phyloP scores from a whole-genome alignment of 2,797 vertebrate species.

The Pangasius larnaudii region DNA sequence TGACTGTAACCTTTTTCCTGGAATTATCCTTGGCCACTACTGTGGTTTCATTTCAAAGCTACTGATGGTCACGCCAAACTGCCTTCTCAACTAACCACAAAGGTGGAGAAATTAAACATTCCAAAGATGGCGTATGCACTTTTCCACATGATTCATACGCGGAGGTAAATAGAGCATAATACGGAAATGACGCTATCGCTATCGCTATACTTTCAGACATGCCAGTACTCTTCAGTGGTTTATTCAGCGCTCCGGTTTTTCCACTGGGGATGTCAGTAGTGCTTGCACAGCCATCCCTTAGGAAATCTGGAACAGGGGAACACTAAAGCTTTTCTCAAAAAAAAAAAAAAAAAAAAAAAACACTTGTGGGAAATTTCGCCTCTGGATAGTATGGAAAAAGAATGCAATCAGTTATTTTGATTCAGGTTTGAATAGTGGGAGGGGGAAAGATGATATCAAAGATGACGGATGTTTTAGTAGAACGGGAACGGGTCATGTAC shows the following conservation, averaged over 20 bases:
- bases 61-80: neutral
- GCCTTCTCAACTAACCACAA: slow-evolving; percentile 8
- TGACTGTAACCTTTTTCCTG: neutral
- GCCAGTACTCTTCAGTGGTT: neutral
- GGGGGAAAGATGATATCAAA: neutral
- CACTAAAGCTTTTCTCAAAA: neutral
- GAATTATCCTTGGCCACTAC: neutral
- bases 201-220: neutral
- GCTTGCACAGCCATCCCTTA: neutral
- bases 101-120: slow-evolving; percentile 19
- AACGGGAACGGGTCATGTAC: neutral
- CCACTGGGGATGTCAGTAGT: neutral
- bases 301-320: slow-evolving; percentile 26
- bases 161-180: neutral
- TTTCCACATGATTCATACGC: slow-evolving; percentile 29
- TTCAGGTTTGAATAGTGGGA: neutral
- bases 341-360: neutral
- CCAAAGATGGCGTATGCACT: neutral
- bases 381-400: neutral
- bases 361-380: neutral
- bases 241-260: slow-evolving; percentile 23
- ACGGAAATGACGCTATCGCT: neutral
- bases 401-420: neutral
- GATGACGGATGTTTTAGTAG: neutral
- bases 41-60: slow-evolving; percentile 2